These are phyloP conservation scores for Varanus komodoensis DNA, from an alignment of 2,113 vertebrate genomes.

Conservation along the genomic window DNA sequence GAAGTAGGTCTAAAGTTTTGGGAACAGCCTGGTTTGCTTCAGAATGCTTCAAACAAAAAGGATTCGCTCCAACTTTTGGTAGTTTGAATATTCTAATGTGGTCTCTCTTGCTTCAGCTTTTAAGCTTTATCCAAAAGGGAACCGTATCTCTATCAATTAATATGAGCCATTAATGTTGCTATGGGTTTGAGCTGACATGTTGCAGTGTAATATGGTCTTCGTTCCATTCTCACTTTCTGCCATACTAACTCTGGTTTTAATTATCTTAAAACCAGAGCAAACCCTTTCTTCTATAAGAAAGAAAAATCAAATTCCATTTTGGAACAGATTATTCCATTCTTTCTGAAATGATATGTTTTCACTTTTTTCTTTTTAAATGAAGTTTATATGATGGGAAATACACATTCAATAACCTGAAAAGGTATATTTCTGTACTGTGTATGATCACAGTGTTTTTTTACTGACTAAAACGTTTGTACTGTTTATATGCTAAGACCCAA, in stretches of 20 bases:
- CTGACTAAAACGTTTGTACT: conserved; percentile 28
- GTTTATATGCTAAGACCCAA: conserved; percentile 44
- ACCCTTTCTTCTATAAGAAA: neutral
- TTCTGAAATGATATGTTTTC: neutral
- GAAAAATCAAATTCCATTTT: conserved; percentile 40
- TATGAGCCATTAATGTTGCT: neutral
- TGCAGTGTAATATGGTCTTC: neutral
- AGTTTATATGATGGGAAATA: conserved; percentile 9
- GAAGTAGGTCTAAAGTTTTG: too few species aligned
- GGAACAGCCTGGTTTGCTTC: too few species aligned
- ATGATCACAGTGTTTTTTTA: neutral
- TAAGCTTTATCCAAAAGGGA: neutral
- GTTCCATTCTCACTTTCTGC: neutral
- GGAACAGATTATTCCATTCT: conserved; percentile 13
- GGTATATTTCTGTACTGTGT: conserved; percentile 22
- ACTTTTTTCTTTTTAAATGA: conserved; percentile 35
- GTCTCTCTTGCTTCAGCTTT: neutral
- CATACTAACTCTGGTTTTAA: conserved; percentile 9
- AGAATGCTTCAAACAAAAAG: too few species aligned
- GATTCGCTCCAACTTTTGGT: too few species aligned
- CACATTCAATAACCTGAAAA: conserved; percentile 17
- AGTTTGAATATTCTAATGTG: too few species aligned
- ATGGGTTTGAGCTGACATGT: neutral
- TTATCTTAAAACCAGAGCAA: neutral
- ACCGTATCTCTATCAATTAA: neutral